Evolutionary conservation across 2,888 invertebrate genomes (phyloP).

Genomic region (Sturmia bella): DNA sequence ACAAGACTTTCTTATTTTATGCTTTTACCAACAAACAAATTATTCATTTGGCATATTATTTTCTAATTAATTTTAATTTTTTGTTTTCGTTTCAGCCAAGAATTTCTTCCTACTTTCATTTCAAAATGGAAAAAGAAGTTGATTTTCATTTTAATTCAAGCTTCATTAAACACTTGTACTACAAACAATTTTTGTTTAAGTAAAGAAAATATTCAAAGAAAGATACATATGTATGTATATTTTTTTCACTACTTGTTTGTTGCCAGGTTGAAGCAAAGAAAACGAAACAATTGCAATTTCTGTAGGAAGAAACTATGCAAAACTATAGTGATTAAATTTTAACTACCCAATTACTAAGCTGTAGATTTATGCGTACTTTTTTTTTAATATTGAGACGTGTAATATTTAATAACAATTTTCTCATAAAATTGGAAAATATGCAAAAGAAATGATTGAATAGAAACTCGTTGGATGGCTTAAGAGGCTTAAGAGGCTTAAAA

Average conservation of each 20-base stretch:
- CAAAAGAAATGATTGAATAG: constrained; percentile 34
- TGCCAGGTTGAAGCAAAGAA: neutral
- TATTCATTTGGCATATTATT: neutral
- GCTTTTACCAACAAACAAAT: neutral
- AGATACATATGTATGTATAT: neutral
- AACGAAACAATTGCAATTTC: neutral
- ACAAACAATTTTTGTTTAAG: constrained; percentile 15
- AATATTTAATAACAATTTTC: constrained; percentile 16
- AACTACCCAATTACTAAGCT: constrained; percentile 10
- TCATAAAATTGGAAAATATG: constrained; percentile 15
- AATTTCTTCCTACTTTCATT: constrained; percentile 60
- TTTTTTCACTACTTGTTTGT: neutral
- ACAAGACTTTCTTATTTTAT: constrained; percentile 6
- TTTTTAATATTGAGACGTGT: too few species aligned
- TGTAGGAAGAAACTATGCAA: constrained; percentile 23
- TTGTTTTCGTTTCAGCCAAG: constrained; percentile 4
- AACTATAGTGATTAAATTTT: constrained; percentile 8
- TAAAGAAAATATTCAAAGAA: constrained; percentile 5
- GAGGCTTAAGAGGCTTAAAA: too few species aligned
- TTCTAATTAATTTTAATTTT: constrained; percentile 26
- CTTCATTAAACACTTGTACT: constrained; percentile 46
- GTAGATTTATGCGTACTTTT: neutral
- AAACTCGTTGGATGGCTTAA: too few species aligned
- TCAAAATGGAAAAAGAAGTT: neutral
- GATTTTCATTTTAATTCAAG: constrained; percentile 22